phyloP scores from a whole-genome alignment of 1,140 invertebrate species.

The Geopemphigus sp. region DNA sequence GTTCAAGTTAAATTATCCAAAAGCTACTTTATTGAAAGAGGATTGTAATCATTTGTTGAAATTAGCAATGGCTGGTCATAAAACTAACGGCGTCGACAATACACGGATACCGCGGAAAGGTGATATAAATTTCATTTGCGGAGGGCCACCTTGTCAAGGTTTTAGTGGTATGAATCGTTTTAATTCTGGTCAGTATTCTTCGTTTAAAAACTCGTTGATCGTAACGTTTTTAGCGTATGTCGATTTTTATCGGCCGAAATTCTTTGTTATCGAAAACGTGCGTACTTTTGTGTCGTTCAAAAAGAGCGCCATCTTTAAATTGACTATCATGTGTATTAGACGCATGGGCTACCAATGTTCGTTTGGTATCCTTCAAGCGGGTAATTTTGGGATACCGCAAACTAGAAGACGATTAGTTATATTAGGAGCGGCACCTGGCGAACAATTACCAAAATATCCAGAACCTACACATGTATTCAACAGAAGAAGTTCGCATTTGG shows the following conservation, averaged over 20 bases:
- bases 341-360: slow-evolving; percentile 87
- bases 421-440: slow-evolving; percentile 78
- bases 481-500: slow-evolving; percentile 67
- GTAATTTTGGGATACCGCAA: slow-evolving; percentile 82
- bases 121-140: slow-evolving; percentile 81
- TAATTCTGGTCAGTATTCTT: slow-evolving; percentile 80
- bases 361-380: slow-evolving; percentile 82
- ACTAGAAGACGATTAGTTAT: slow-evolving; percentile 74
- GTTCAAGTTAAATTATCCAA: slow-evolving; percentile 74
- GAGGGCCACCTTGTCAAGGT: slow-evolving; percentile 89
- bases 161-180: slow-evolving; percentile 90
- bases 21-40: slow-evolving; percentile 72
- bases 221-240: slow-evolving; percentile 80
- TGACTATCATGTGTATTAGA: slow-evolving; percentile 73
- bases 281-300: slow-evolving; percentile 81
- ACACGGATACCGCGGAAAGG: slow-evolving; percentile 76
- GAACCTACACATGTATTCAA: slow-evolving; percentile 79
- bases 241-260: slow-evolving; percentile 82
- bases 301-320: slow-evolving; percentile 76
- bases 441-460: slow-evolving; percentile 74
- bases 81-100: slow-evolving; percentile 59
- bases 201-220: slow-evolving; percentile 86
- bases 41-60: slow-evolving; percentile 77
- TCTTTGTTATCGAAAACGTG: slow-evolving; percentile 84
- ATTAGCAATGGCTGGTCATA: slow-evolving; percentile 62